Base-by-base conservation (phyloP, 2,113 vertebrate genomes). In the Naja naja region DNA sequence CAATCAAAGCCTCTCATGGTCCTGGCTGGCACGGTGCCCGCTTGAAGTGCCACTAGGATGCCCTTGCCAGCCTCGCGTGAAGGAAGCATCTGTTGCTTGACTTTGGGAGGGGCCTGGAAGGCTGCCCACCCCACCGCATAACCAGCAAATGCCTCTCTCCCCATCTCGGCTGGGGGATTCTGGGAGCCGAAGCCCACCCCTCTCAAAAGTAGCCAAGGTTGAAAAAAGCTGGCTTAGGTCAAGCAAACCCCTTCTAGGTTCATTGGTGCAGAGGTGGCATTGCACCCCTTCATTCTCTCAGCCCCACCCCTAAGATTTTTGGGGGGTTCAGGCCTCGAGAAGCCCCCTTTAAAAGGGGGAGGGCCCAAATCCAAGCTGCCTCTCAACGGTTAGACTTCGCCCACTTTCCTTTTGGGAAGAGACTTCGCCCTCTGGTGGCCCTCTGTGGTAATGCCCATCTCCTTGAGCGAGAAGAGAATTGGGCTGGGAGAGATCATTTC, bases 111-210 rank as follows among this genome's bases (percentile, higher is more conserved):
- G 55, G 20, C 11, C 60, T 12, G 45, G 23, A 9, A 23, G 4
- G 27, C 64, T 16, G 0, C 43, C 0, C 22, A 27, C 0, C 20
- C 18, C n/a, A 20, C 23, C 56, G 27, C 27, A 2, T 3, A 4
- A 7, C 74, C 39, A 52, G 27, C 27, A 45, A 16, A 30, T 1
- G 2, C 49, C 6, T 1, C 14, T 87, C 27, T 4, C 0, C 47
- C 3, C 22, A 45, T 9, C 49, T 23, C 11, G 10, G 11, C 58
- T 64, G 58, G 27, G 27, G 60, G 1, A 64, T 64, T n/a, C 10
- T n/a, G 60, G 27, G 60, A 64, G 4, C 30, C 11, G 3, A n/a
- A n/a, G 60, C 60, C 60, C 60, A 64, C 60, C 11, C 60, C 27
- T n/a, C 30, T n/a, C 30, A 16, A 69, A 58, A 14, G 30, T 14